Base-by-base conservation (phyloP, 37 sponge, comb jelly and placozoan species). In the Axinella damicornis region DNA sequence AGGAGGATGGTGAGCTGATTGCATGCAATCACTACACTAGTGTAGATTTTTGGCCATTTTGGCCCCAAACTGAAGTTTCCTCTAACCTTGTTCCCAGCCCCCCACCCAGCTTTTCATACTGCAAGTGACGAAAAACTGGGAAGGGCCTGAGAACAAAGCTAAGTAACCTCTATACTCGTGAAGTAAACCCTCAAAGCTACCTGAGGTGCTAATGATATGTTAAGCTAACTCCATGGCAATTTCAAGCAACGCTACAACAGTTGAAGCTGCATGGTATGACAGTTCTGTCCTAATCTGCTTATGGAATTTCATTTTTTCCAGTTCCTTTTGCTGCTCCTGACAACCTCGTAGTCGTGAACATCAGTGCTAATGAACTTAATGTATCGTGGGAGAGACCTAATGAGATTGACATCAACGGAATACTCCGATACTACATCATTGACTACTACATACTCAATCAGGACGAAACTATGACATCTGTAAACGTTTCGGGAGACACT, bases 351-450 rank as follows among this genome's bases (percentile, higher is more conserved):
- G 83, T 60, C 0, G 37, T 5, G 21, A 76, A 76, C 60, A 76
- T 27, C 34, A 68, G 35, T 24, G 33, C 81, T 4, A 80, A 67
- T 31, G 70, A 34, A 19, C 53, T 84, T 15, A 73, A 27, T 62
- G 66, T 84, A 2, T 53, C 54, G 5, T 84, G 85, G 85, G 66
- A 56, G 62, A 24, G 57, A 30, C 71, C 73, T 36, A 27, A 18
- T 36, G 73, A 84, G 34, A 52, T 38, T 24, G 85, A 73, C 65
- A 32, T 71, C 57, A 84, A 84, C 62, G 85, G 85, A 36, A 19
- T 84, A 25, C 62, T 79, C 2, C 16, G 16, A 16, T 20, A 17
- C 31, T 79, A 79, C 36, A 34, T 20, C 16, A 12, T 79, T 20
- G 72, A 71, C 2, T 67, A 67, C 33, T 67, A 33, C 68, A 67